Percentiles rank a stretch among this genome's conserved stretches.
Evolutionary conservation across 2,888 invertebrate species (phyloP).

Genomic region (Pyrrhia umbra): DNA sequence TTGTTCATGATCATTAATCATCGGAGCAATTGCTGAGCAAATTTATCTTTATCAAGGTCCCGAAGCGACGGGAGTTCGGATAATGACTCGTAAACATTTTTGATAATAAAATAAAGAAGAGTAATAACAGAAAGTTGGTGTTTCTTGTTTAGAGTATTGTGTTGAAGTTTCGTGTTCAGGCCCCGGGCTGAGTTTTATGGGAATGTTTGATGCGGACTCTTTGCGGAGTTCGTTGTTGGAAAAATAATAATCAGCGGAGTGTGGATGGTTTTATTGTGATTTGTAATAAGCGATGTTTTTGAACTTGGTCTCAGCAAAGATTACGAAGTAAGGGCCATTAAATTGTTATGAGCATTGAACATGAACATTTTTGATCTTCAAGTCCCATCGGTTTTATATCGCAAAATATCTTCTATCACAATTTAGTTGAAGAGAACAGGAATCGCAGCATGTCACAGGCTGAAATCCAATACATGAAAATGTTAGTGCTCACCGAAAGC

Average conservation of each 20-base stretch:
- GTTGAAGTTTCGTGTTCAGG: conserved; percentile 50
- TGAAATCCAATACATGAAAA: neutral
- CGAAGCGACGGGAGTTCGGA: conserved; percentile 60
- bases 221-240: conserved; percentile 30
- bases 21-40: conserved; percentile 65
- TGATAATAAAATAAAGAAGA: conserved; percentile 65
- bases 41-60: conserved; percentile 77
- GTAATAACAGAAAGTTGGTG: conserved; percentile 58
- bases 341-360: neutral
- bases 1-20: conserved; percentile 73
- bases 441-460: neutral
- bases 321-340: conserved; percentile 1
- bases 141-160: conserved; percentile 57
- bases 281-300: conserved; percentile 40
- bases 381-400: neutral
- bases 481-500: conserved; percentile 5
- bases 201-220: conserved; percentile 35
- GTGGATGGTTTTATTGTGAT: conserved; percentile 46
- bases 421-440: neutral
- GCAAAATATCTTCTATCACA: neutral
- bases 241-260: conserved; percentile 50
- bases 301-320: conserved; percentile 13
- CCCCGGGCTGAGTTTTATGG: conserved; percentile 42
- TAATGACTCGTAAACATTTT: conserved; percentile 68
- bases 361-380: neutral